Evolutionary conservation across 1,140 invertebrate genomes (phyloP).

Genomic region (Macrotrachela quadricornifera): DNA sequence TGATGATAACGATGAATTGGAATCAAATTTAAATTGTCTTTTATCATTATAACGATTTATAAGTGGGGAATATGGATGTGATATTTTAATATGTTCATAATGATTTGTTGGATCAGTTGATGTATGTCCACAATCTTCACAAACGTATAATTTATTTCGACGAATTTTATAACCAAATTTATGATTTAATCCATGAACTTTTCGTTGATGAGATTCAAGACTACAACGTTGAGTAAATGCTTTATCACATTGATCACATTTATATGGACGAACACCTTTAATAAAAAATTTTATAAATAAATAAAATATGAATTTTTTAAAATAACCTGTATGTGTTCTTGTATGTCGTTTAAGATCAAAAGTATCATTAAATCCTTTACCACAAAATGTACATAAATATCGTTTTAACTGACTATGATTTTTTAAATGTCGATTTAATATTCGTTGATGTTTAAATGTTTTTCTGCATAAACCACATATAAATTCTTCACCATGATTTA

Average conservation of each 20-base stretch:
- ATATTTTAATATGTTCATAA: conserved; percentile 78
- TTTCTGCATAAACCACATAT: conserved; percentile 70
- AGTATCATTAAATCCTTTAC: conserved; percentile 98
- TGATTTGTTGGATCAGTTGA: conserved; percentile 82
- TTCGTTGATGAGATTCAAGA: conserved; percentile 86
- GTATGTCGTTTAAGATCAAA: conserved; percentile 97
- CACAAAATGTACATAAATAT: conserved; percentile 94
- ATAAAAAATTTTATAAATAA: conserved; percentile 12
- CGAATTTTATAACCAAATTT: conserved; percentile 92
- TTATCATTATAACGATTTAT: conserved; percentile 84
- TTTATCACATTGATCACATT: conserved; percentile 85
- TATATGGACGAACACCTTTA: conserved; percentile 80
- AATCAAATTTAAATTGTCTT: conserved; percentile 25
- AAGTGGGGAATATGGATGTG: conserved; percentile 82
- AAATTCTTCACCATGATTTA: too few species aligned
- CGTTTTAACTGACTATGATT: conserved; percentile 94
- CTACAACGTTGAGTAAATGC: conserved; percentile 99
- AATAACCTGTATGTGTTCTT: conserved; percentile 76
- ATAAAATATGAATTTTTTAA: not conserved
- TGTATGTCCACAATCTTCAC: conserved; percentile 95
- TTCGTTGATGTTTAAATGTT: conserved; percentile 71
- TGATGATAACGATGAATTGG: too few species aligned
- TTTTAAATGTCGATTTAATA: conserved; percentile 94
- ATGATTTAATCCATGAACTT: conserved; percentile 92
- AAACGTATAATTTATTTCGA: conserved; percentile 78